Evolutionary conservation across 2,113 vertebrate species (phyloP), one percentile per base, ranked within the genome.

Genomic region (Orcinus orca): DNA sequence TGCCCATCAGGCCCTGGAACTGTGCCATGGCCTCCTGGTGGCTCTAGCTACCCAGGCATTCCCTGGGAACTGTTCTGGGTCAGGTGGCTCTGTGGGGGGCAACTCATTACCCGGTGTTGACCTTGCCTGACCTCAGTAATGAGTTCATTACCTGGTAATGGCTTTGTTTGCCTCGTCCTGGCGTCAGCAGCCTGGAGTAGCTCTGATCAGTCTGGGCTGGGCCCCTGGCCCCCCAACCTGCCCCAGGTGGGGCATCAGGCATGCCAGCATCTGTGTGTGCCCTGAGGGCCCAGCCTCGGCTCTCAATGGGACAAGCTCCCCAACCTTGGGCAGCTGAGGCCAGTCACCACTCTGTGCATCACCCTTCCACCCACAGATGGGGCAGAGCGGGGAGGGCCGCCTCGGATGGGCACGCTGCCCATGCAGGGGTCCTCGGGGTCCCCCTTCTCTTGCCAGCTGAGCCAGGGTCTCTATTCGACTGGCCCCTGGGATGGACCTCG

Each of bases 141-240:
- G 73, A 93, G 65, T 29, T 58, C 60, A 86, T 86, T 92, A 38
- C 73, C 63, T 62, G 60, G 7, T 53, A 70, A 96, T 95, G 63
- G 77, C 70, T 67, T 68, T 88, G 86, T 96, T 80, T 91, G 70
- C 88, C 85, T 71, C 21, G 41, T 53, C 26, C 36, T 95, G 74
- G 74, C 6, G 0, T 92, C 95, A 87, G 47, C 26, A 68, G 38
- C 79, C 63, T 41, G 8, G 36, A 14, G 53, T 94, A 63, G 84
- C n/a, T 95, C 38, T 92, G 90, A 87, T 95, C 63, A 53, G 70
- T 70, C 88, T 53, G 29, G 58, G 82, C 53, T 11, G 36, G 50
- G 87, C 4, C n/a, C 44, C 70, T 36, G 33, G 18, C 15, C 26
- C n/a, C 87, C 63, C 18, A 25, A 7, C 55, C 38, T 41, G n/a